Percentiles rank a stretch among this genome's conserved stretches.
phyloP scores from a whole-genome alignment of 1,140 invertebrate species.

The Palaemon carinicauda region DNA sequence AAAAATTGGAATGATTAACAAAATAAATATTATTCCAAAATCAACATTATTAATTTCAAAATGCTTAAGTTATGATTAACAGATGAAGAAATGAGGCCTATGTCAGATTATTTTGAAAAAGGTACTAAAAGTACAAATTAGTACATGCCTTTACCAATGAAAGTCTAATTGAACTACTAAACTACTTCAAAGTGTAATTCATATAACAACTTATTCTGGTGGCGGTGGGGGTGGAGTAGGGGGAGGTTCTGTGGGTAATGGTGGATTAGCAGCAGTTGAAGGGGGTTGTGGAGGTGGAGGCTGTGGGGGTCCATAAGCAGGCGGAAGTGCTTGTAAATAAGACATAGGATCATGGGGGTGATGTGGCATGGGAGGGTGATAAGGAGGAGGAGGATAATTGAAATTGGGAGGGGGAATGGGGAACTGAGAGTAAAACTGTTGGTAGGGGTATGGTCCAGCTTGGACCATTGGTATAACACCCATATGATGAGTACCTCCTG shows the following conservation, averaged over 20 bases:
- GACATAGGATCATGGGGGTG: conserved; percentile 12
- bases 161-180: too few species aligned
- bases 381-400: conserved; percentile 33
- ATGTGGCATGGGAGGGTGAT: conserved; percentile 28
- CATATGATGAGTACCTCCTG: neutral
- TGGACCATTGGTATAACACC: conserved; percentile 36
- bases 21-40: neutral
- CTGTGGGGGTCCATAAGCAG: neutral
- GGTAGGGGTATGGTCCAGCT: conserved; percentile 28
- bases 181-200: neutral
- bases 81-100: too few species aligned
- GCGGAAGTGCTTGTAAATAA: conserved; percentile 33
- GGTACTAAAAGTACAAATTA: too few species aligned
- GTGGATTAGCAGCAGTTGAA: conserved; percentile 29
- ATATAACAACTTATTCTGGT: conserved; percentile 20
- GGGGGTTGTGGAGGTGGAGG: conserved; percentile 23
- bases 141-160: too few species aligned
- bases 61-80: too few species aligned
- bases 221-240: conserved; percentile 45
- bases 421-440: conserved; percentile 23
- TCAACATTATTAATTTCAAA: neutral
- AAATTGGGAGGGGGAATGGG: conserved; percentile 43
- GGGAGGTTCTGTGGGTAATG: conserved; percentile 34
- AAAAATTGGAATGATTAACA: neutral
- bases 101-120: too few species aligned